Percentiles rank a stretch among this genome's conserved stretches.
phyloP scores from a whole-genome alignment of 2,113 vertebrate species.

The Hassar affinis region DNA sequence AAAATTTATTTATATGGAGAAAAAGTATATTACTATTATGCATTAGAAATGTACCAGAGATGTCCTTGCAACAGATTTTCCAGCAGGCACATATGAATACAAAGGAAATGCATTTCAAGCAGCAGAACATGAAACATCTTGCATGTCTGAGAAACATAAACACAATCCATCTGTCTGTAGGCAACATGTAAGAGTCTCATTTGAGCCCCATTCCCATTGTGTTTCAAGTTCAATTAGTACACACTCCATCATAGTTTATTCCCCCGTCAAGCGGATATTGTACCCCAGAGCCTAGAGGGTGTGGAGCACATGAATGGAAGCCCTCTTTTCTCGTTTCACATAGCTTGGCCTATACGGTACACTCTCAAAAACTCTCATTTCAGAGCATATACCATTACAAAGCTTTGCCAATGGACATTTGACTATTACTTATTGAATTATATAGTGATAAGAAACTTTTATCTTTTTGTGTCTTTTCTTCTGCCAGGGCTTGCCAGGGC shows the following conservation, averaged over 20 bases:
- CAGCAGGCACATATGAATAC: slow-evolving; percentile 5
- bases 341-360: neutral
- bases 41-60: neutral
- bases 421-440: neutral
- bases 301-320: neutral
- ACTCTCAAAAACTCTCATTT: neutral
- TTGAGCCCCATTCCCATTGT: neutral
- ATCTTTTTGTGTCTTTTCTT: slow-evolving; percentile 44
- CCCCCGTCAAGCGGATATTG: neutral
- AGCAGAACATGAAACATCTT: slow-evolving; percentile 28
- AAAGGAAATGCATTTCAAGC: neutral
- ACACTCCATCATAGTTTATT: neutral
- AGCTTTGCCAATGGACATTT: neutral
- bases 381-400: neutral
- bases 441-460: neutral
- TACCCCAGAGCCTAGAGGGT: neutral
- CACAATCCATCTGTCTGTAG: slow-evolving; percentile 33
- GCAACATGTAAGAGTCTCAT: neutral
- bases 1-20: neutral
- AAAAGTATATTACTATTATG: neutral
- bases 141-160: slow-evolving; percentile 28
- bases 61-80: neutral
- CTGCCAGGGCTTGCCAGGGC: slow-evolving; percentile 77
- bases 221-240: slow-evolving; percentile 20
- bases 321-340: neutral